Evolutionary conservation across 2,797 vertebrate genomes (phyloP).

Genomic region (Parauchenoglanis ngamensis): DNA sequence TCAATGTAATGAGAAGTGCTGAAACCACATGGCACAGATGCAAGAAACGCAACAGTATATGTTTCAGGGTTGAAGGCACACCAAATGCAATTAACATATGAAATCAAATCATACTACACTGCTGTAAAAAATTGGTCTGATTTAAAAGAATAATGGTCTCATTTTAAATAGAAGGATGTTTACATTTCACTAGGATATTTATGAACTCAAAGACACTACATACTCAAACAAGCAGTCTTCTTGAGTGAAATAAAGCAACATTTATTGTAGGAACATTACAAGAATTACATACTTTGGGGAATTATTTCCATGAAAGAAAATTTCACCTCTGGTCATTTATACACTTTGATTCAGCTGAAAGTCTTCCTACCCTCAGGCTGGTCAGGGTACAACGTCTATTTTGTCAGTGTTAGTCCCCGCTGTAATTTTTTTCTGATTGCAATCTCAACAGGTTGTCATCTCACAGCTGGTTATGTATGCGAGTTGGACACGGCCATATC

Average conservation of each 20-base stretch:
- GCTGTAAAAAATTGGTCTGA: background rate
- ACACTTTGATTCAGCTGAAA: background rate
- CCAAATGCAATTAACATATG: background rate
- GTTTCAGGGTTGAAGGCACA: background rate
- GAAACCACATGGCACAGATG: background rate
- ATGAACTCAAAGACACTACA: background rate
- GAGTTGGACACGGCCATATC: background rate
- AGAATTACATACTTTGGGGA: conserved; percentile 43
- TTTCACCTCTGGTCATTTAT: conserved; percentile 7
- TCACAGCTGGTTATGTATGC: background rate
- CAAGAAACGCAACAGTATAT: background rate
- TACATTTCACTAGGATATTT: background rate
- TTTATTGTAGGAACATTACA: conserved; percentile 63
- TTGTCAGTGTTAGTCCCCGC: background rate
- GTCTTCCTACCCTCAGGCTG: background rate
- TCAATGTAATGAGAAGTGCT: background rate
- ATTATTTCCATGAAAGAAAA: conserved; percentile 37
- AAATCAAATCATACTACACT: background rate
- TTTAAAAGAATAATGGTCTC: background rate
- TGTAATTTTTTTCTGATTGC: background rate
- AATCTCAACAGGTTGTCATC: background rate
- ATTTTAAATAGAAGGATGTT: background rate
- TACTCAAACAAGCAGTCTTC: conserved; percentile 1
- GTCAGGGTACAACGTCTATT: background rate
- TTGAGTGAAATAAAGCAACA: conserved; percentile 65